Percentiles rank a stretch among this genome's conserved stretches.
These are phyloP conservation scores for Passerculus sandwichensis DNA, from an alignment of 2,797 vertebrate species.

Conservation along the genomic window DNA sequence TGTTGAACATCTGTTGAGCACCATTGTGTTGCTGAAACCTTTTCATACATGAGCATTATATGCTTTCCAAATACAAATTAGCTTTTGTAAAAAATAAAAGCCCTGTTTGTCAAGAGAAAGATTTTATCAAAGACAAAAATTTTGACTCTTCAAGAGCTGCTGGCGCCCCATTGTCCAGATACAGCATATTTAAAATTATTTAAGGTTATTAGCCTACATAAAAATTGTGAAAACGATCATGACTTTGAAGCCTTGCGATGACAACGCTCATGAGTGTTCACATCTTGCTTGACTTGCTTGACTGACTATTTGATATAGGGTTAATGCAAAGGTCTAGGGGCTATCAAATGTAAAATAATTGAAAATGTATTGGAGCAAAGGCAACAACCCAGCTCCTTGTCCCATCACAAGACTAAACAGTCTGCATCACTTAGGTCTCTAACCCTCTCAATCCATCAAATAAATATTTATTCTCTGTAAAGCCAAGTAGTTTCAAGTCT, in stretches of 20 bases:
- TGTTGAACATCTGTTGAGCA: not conserved
- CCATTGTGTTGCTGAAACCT: not conserved
- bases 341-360: not conserved
- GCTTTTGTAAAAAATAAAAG: not conserved
- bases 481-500: not conserved
- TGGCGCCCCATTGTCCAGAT: rapidly evolving
- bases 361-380: not conserved
- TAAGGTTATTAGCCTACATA: not conserved
- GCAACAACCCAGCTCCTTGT: not conserved
- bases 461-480: not conserved
- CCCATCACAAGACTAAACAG: not conserved
- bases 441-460: not conserved
- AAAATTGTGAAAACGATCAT: not conserved
- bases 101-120: not conserved
- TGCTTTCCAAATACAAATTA: not conserved
- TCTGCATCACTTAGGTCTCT: not conserved
- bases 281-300: not conserved
- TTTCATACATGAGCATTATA: not conserved
- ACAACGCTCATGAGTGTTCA: not conserved
- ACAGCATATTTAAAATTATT: not conserved
- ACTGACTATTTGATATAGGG: not conserved
- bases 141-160: not conserved
- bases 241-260: not conserved
- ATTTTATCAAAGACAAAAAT: not conserved
- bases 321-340: not conserved